phyloP scores from a whole-genome alignment of 2,888 invertebrate species.

The Coecobrya sp. region DNA sequence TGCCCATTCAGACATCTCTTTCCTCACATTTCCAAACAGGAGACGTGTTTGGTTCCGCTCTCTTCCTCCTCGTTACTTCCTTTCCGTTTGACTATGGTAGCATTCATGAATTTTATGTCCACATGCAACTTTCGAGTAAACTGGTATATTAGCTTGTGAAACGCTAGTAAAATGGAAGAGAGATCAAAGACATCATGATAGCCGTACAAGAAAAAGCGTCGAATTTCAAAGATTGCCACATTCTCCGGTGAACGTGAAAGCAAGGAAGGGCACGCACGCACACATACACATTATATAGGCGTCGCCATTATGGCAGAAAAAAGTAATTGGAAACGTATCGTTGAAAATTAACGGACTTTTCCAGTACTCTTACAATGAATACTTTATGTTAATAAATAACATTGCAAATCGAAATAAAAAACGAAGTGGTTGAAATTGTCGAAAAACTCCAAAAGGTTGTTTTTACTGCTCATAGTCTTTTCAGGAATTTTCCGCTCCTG shows the following conservation, averaged over 20 bases:
- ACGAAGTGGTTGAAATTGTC: background rate
- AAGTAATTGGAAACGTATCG: slow-evolving; percentile 13
- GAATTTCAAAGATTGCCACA: slow-evolving; percentile 49
- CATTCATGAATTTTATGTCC: background rate
- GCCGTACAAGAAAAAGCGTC: background rate
- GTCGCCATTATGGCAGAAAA: background rate
- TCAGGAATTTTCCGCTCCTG: background rate
- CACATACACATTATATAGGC: background rate
- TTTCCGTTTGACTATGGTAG: background rate
- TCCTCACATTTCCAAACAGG: background rate
- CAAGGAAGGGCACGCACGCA: background rate
- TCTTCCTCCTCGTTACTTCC: background rate
- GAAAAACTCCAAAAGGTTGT: slow-evolving; percentile 6
- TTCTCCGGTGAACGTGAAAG: background rate
- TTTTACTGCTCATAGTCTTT: background rate
- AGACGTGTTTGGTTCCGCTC: slow-evolving; percentile 23
- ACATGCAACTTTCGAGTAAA: background rate
- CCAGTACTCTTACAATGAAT: slow-evolving; percentile 12
- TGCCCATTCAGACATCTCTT: background rate
- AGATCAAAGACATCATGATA: background rate
- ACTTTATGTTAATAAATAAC: slow-evolving; percentile 53
- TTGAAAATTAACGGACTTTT: slow-evolving; percentile 30
- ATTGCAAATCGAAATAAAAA: slow-evolving; percentile 10
- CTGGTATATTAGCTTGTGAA: background rate
- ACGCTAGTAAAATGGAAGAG: background rate